Evolutionary conservation across 2,797 vertebrate species (phyloP), one percentile per base, ranked within the genome.

Genomic region (Phrynocephalus vlangalii): DNA sequence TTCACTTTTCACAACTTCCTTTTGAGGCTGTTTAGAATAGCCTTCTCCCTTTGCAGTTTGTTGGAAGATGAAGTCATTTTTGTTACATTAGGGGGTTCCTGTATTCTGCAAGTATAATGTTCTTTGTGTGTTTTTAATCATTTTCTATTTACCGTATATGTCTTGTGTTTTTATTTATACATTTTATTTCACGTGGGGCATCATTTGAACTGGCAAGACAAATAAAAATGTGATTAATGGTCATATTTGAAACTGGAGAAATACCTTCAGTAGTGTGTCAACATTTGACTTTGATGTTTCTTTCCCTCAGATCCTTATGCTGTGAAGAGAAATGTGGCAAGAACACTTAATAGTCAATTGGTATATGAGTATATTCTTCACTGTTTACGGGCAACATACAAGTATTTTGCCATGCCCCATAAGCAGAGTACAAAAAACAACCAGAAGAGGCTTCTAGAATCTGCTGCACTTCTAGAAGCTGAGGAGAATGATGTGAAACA

Each of bases 301-400:
- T 90, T 91, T 79, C 28, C 95, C 82, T 82, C 93, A 99, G 98
- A 99, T 95, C 98, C 98, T 0, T 99, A 98, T 93, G 97, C 98
- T 30, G 96, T 98, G 76, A 99, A 98, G 96, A 98, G 98, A 93
- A 99, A 99, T 81, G 98, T 99, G 93, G 98, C 98, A 88, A 98
- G 98, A 93, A 97, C 98, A 1, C 92, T 99, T 89, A 99, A 98
- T 96, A 99, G 98, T 94, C 98, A 98, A 91, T 96, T 98, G 56
- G 97, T 98, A 71, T 99, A 97, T 81, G 98, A 98, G 18, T 99
- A 98, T 94, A 96, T 99, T 92, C 94, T 98, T 94, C 98, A 99
- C 94, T 99, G 98, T 95, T 97, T 99, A 93, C 98, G 98, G 95
- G 96, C 97, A 92, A 98, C 98, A 3, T 99, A 98, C 87, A 99